Base-by-base conservation (phyloP, 2,888 invertebrate genomes). In the Dryobota labecula region DNA sequence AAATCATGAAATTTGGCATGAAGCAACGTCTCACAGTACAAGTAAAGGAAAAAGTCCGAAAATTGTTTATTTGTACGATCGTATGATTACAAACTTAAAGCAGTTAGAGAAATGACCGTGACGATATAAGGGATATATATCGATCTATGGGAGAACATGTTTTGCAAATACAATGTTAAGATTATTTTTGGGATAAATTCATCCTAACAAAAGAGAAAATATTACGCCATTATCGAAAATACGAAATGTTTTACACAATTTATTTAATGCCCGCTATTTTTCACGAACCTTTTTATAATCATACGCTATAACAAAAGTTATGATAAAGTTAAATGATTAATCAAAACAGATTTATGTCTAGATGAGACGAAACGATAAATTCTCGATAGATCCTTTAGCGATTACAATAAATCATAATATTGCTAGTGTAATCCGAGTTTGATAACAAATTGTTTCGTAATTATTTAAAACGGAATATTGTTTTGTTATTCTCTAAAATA, bases 271-370 rank as follows among this genome's bases (percentile, higher is more conserved):
- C 30, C 0, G 27, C 27, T 43, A 72, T 82, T 61, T 77, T 67
- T 72, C 53, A 64, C 36, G 45, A 54, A 60, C 41, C 33, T 64
- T 80, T 76, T 60, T 63, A 63, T 45, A 66, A 70, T 68, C 47
- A 68, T 43, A 64, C 27, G 45, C 51, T 49, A n/a, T 53, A 33
- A 45, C 38, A 68, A 49, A 78, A 68, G 51, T 78, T 62, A 27
- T 64, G 65, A 56, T 81, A 56, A 78, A 81, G 71, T 71, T 63
- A 71, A 77, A 77, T 78, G 66, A 81, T 78, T 81, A 71, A 77
- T 78, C 78, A 81, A 54, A 76, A 63, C 62, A 53, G 76, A 78
- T 81, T 81, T 76, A 53, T 30, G 57, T 49, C 38, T 36, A 33
- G 45, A 61, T 24, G 53, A 77, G 54, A 66, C 33, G 54, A 62